These are phyloP conservation scores for Eupsittula cactorum DNA, from an alignment of 2,113 vertebrate species.

Conservation along the genomic window DNA sequence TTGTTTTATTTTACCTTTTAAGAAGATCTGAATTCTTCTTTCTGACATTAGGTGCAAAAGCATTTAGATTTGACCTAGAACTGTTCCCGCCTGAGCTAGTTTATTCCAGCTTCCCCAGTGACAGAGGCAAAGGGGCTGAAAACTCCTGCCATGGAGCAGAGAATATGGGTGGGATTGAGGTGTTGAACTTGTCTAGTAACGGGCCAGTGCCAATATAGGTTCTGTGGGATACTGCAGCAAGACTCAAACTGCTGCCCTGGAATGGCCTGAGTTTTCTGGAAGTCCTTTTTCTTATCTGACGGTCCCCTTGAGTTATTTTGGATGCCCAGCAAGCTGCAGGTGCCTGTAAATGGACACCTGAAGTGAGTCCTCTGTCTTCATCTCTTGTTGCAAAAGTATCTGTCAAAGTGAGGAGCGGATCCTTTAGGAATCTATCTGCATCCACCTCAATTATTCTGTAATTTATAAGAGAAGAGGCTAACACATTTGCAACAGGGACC, in stretches of 20 bases:
- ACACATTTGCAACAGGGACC: background rate
- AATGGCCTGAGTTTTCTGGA: background rate
- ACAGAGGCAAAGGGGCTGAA: background rate
- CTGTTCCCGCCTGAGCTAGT: background rate
- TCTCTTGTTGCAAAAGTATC: background rate
- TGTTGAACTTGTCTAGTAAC: background rate
- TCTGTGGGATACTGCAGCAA: background rate
- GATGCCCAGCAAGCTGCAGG: background rate
- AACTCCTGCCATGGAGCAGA: background rate
- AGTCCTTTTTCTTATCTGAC: background rate
- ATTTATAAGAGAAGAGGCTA: background rate
- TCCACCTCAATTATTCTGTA: background rate
- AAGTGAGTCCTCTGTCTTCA: background rate
- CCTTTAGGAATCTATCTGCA: background rate
- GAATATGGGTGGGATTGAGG: background rate
- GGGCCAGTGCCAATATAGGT: background rate
- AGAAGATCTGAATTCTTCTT: background rate
- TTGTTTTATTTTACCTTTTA: background rate
- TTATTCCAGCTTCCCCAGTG: background rate
- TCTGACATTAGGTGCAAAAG: background rate
- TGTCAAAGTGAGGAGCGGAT: background rate
- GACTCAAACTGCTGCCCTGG: background rate
- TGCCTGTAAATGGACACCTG: background rate
- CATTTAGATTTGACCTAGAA: background rate
- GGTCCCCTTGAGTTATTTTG: background rate